phyloP scores from a whole-genome alignment of 2,113 vertebrate species.

The Lasiurus cinereus region DNA sequence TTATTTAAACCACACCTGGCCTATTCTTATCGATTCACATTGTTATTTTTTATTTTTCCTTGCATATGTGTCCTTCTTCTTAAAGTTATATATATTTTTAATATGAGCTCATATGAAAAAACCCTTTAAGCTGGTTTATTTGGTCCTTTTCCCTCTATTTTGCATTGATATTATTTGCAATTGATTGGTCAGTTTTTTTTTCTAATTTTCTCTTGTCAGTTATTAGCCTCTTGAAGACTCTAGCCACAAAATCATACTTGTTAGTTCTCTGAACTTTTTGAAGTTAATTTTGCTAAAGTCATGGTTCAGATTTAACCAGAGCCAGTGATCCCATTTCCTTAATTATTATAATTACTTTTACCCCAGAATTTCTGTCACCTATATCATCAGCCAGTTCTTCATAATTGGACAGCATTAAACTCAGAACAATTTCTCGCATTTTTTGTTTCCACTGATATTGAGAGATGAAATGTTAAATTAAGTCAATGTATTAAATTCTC shows the following conservation, averaged over 20 bases:
- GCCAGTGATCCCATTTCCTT: background rate
- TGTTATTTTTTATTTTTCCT: conserved; percentile 55
- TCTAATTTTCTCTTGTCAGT: conserved; percentile 2
- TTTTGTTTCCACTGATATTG: conserved; percentile 27
- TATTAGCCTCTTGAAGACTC: conserved; percentile 7
- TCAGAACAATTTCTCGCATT: conserved; percentile 29
- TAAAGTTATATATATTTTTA: conserved; percentile 25
- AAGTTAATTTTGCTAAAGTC: conserved; percentile 43
- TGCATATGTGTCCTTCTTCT: background rate
- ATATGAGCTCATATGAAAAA: conserved; percentile 41
- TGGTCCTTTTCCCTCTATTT: background rate
- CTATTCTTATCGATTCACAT: background rate
- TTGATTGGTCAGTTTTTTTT: conserved; percentile 43
- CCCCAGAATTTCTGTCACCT: background rate
- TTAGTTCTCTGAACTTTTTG: conserved; percentile 32
- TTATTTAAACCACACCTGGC: conserved; percentile 30
- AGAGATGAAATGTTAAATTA: conserved; percentile 20
- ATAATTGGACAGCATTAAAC: conserved; percentile 14
- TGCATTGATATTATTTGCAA: conserved; percentile 36
- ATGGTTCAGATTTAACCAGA: background rate
- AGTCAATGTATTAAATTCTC: background rate
- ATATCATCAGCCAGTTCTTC: background rate
- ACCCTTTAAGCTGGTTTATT: conserved; percentile 5
- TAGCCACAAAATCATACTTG: background rate
- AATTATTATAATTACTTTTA: conserved; percentile 11